Percentiles rank a stretch among this genome's conserved stretches.
Evolutionary conservation across 2,888 invertebrate genomes (phyloP).

Genomic region (Griposia aprilina): DNA sequence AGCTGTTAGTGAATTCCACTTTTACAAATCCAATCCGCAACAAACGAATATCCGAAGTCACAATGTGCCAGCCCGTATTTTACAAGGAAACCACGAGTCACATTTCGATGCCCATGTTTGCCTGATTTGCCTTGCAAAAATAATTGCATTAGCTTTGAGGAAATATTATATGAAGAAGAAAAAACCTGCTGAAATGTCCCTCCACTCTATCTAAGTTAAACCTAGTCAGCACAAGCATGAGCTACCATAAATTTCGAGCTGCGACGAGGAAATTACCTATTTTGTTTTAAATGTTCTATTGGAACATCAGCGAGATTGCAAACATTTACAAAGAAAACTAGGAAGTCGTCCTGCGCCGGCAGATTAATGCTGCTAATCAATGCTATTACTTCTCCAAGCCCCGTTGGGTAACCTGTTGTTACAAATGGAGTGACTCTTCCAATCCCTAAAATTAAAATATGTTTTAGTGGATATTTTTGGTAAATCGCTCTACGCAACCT

Average conservation of each 20-base stretch:
- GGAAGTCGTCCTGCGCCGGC: slow-evolving; percentile 83
- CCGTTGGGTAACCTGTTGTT: slow-evolving; percentile 74
- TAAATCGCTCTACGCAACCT: not conserved
- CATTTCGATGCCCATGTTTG: not conserved
- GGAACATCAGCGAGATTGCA: slow-evolving; percentile 78
- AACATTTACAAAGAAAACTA: slow-evolving; percentile 83
- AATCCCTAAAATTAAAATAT: slow-evolving; percentile 73
- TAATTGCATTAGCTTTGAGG: not conserved
- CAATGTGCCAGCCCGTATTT: not conserved
- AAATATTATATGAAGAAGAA: not conserved
- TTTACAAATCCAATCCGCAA: not conserved
- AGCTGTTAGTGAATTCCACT: not conserved
- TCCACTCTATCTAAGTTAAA: not conserved
- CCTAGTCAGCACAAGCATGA: not conserved
- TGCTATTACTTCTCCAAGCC: slow-evolving; percentile 79
- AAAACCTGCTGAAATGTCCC: not conserved
- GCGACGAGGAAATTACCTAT: slow-evolving; percentile 69
- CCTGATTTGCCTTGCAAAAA: not conserved
- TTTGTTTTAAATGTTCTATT: slow-evolving; percentile 73
- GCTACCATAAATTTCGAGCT: not conserved
- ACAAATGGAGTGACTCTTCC: slow-evolving; percentile 81
- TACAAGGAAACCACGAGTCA: too few species aligned
- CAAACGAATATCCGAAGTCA: not conserved
- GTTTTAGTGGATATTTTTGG: not conserved
- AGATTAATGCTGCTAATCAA: slow-evolving; percentile 81